Evolutionary conservation across 2,797 vertebrate genomes (phyloP).

Genomic region (Bucorvus abyssinicus): DNA sequence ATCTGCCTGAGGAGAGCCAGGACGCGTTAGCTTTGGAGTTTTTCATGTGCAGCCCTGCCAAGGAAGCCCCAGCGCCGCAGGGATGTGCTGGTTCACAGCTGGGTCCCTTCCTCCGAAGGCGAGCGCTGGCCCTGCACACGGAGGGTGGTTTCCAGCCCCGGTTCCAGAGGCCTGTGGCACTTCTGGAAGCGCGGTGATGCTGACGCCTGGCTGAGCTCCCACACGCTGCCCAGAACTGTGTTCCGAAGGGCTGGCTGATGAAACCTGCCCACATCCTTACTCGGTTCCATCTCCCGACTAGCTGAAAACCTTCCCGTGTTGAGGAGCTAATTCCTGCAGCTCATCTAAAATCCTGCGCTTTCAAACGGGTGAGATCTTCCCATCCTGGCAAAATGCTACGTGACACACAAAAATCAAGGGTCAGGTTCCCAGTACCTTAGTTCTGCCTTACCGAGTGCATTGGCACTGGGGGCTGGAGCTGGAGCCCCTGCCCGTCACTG

Average conservation of each 20-base stretch:
- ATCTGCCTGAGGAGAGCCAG: neutral
- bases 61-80: neutral
- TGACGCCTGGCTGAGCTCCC: neutral
- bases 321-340: neutral
- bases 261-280: neutral
- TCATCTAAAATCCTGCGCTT: neutral
- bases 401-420: neutral
- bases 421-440: neutral
- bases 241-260: neutral
- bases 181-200: neutral
- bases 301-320: neutral
- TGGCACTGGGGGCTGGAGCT: neutral
- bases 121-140: neutral
- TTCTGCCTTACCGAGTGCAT: accelerated
- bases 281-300: neutral
- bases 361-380: neutral
- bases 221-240: accelerated
- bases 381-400: neutral
- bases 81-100: neutral
- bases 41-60: neutral
- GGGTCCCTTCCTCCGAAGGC: neutral
- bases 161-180: neutral
- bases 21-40: neutral
- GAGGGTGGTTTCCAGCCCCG: neutral
- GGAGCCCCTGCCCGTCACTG: accelerated